Evolutionary conservation across 2,113 vertebrate species (phyloP).

Genomic region (Daboia siamensis): DNA sequence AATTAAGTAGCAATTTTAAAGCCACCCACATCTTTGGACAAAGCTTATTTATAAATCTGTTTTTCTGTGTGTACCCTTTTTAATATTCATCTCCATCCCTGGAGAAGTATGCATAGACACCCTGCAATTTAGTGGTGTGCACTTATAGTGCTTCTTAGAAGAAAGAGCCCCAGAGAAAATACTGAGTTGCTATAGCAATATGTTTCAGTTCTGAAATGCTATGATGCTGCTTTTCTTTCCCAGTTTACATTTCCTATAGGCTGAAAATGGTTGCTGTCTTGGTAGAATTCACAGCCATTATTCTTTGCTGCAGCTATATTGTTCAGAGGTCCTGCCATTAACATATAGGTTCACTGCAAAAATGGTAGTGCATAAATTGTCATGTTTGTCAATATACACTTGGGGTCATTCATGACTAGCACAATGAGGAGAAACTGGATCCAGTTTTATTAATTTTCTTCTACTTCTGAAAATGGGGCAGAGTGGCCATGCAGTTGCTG

Average conservation of each 20-base stretch:
- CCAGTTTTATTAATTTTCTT: not conserved
- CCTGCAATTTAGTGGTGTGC: conserved; percentile 4
- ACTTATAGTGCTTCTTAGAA: conserved; percentile 46
- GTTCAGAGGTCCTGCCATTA: conserved; percentile 25
- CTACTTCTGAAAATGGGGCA: not conserved
- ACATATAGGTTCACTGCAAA: not conserved
- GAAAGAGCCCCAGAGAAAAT: conserved; percentile 10
- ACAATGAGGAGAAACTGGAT: not conserved
- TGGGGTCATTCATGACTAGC: not conserved
- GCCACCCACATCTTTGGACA: not conserved
- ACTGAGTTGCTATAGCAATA: conserved; percentile 51
- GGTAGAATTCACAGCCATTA: conserved; percentile 35
- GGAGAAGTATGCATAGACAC: not conserved
- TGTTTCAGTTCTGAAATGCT: conserved; percentile 39
- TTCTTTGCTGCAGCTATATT: conserved; percentile 36
- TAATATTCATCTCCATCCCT: conserved; percentile 27
- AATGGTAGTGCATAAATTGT: not conserved
- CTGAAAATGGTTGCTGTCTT: conserved; percentile 45
- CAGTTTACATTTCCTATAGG: conserved; percentile 31
- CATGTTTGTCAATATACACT: not conserved
- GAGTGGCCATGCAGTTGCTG: not conserved
- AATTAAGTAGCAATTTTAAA: conserved; percentile 26
- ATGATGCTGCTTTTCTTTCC: conserved; percentile 38
- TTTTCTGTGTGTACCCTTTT: conserved; percentile 31
- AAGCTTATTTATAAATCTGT: conserved; percentile 16